These are phyloP conservation scores for Andrena praecox DNA, from an alignment of 2,888 invertebrate species.

Conservation along the genomic window DNA sequence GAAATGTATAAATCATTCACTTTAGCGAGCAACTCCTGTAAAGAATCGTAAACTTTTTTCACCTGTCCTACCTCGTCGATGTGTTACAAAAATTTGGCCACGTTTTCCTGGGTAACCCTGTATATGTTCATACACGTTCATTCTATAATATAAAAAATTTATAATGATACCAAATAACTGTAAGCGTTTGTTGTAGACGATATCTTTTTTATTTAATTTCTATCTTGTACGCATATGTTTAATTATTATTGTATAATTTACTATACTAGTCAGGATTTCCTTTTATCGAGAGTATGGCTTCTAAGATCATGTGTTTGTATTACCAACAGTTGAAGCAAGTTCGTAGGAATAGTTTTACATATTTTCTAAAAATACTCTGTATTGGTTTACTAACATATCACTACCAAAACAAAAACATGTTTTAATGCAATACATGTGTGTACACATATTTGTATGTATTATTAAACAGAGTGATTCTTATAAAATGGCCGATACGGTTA, in stretches of 20 bases:
- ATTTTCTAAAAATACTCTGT: slow-evolving; percentile 5
- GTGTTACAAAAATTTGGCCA: neutral
- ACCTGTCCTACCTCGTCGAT: no score
- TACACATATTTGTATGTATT: slow-evolving; percentile 32
- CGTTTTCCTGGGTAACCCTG: neutral
- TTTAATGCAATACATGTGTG: neutral
- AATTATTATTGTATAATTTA: slow-evolving; percentile 65
- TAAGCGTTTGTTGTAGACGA: slow-evolving; percentile 67
- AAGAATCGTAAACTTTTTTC: no score
- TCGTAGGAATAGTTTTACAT: slow-evolving; percentile 20
- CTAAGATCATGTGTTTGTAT: slow-evolving; percentile 25
- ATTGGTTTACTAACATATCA: slow-evolving; percentile 30
- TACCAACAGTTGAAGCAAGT: slow-evolving; percentile 23
- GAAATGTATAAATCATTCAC: no score
- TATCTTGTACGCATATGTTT: slow-evolving; percentile 48
- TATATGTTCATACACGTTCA: slow-evolving; percentile 8
- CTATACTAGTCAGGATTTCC: slow-evolving; percentile 69
- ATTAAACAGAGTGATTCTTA: slow-evolving; percentile 27
- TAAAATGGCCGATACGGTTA: neutral
- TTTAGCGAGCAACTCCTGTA: no score
- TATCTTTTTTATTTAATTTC: slow-evolving; percentile 63
- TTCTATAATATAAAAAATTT: slow-evolving; percentile 49
- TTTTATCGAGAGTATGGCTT: slow-evolving; percentile 37
- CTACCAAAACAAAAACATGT: slow-evolving; percentile 27
- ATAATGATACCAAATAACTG: slow-evolving; percentile 71